Evolutionary conservation across 2,113 vertebrate species (phyloP).

Genomic region (Phrynosoma blainvillii): DNA sequence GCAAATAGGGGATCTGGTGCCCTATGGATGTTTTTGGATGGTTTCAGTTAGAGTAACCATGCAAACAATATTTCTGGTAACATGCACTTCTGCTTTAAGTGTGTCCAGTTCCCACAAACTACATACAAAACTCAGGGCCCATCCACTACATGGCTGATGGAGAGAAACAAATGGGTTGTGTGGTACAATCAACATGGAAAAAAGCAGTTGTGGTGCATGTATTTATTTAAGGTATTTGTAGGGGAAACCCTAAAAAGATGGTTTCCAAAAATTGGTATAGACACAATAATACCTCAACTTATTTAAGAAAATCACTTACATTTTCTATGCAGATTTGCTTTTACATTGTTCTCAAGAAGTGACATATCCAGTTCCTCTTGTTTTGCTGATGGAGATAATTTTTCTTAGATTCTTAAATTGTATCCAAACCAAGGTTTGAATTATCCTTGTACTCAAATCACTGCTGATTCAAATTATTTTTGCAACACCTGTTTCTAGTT

Average conservation of each 20-base stretch:
- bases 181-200: neutral
- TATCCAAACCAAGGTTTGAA: neutral
- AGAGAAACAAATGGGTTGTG: neutral
- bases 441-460: neutral
- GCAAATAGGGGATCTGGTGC: neutral
- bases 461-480: slow-evolving; percentile 3
- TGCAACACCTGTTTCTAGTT: neutral
- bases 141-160: neutral
- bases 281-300: neutral
- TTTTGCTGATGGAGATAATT: neutral
- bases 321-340: neutral
- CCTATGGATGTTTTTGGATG: neutral
- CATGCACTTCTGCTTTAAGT: neutral
- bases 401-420: neutral
- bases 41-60: no score
- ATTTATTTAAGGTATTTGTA: neutral
- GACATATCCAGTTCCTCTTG: neutral
- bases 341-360: neutral
- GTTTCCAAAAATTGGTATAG: neutral
- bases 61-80: neutral
- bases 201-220: neutral
- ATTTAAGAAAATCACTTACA: no score
- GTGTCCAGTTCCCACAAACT: neutral
- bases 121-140: neutral
- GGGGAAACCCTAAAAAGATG: neutral